These are phyloP conservation scores for Micromys minutus DNA, from an alignment of 2,113 vertebrate genomes.

Conservation along the genomic window DNA sequence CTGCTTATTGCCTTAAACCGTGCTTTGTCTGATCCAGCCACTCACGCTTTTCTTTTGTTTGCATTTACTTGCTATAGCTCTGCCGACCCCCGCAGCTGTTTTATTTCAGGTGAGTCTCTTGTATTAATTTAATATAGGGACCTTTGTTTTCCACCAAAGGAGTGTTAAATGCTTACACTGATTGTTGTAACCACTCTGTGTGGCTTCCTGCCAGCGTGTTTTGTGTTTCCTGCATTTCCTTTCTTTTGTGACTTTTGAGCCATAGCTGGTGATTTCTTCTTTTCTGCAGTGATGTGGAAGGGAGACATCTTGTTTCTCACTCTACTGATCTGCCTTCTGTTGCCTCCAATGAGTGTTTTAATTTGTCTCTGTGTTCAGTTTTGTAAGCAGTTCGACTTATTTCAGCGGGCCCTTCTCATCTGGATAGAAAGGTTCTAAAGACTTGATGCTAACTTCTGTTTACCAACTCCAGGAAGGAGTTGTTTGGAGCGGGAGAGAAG, in stretches of 20 bases:
- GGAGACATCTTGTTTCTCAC: slow-evolving; percentile 77
- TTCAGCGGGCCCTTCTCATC: slow-evolving; percentile 55
- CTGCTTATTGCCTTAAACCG: slow-evolving; percentile 63
- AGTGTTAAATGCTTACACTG: slow-evolving; percentile 58
- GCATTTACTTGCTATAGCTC: slow-evolving; percentile 71
- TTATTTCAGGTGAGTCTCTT: slow-evolving; percentile 68
- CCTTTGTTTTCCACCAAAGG: slow-evolving; percentile 62
- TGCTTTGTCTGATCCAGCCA: slow-evolving; percentile 70
- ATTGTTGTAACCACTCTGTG: slow-evolving; percentile 48
- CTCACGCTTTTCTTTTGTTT: slow-evolving; percentile 73
- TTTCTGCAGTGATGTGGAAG: slow-evolving; percentile 62
- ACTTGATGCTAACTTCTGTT: slow-evolving; percentile 71
- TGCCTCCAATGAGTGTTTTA: slow-evolving; percentile 57
- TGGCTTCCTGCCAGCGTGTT: slow-evolving; percentile 29
- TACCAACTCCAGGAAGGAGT: slow-evolving; percentile 40
- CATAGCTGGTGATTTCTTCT: slow-evolving; percentile 56
- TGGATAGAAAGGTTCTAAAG: slow-evolving; percentile 55
- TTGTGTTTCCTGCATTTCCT: slow-evolving; percentile 60
- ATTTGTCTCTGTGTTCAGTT: slow-evolving; percentile 64
- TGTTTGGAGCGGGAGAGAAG: background rate
- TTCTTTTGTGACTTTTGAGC: slow-evolving; percentile 72
- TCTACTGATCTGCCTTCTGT: slow-evolving; percentile 60
- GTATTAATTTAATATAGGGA: slow-evolving; percentile 63
- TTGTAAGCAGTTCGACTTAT: slow-evolving; percentile 71
- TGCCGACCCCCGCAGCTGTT: slow-evolving; percentile 41